Evolutionary conservation across 2,113 vertebrate genomes (phyloP).

Genomic region (Cervus canadensis): DNA sequence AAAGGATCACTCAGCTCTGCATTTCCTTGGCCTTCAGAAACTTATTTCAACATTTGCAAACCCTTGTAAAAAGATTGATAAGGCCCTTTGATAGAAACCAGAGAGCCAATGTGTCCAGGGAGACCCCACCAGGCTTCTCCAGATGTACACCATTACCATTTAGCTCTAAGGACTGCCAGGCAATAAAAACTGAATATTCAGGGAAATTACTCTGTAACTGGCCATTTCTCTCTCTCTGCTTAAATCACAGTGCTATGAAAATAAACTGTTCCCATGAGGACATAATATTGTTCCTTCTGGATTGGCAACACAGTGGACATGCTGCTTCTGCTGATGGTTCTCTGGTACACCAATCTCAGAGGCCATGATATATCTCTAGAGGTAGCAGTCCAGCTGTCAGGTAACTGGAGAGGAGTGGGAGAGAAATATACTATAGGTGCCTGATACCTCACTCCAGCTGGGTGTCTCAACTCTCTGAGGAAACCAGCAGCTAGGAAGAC

Average conservation of each 20-base stretch:
- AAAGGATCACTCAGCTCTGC: constrained; percentile 7
- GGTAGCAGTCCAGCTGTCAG: neutral
- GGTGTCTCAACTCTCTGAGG: neutral
- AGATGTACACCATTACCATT: constrained; percentile 38
- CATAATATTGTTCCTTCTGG: constrained; percentile 14
- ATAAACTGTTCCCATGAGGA: constrained; percentile 15
- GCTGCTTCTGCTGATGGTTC: neutral
- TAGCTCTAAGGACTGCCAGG: neutral
- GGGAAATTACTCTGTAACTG: neutral
- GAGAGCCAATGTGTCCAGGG: neutral
- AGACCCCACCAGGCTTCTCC: neutral
- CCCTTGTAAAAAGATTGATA: constrained; percentile 36
- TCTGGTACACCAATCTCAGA: neutral
- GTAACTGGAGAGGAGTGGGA: neutral
- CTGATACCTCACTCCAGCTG: neutral
- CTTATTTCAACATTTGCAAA: neutral
- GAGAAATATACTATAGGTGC: neutral
- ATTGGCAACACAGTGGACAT: neutral
- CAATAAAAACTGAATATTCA: neutral
- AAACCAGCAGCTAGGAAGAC: neutral
- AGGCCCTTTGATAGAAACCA: constrained; percentile 47
- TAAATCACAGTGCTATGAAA: constrained; percentile 25
- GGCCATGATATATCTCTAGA: neutral
- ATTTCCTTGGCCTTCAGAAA: neutral
- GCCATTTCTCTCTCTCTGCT: neutral